Base-by-base conservation (phyloP, 2,113 vertebrate species). In the Australoheros scitulus region DNA sequence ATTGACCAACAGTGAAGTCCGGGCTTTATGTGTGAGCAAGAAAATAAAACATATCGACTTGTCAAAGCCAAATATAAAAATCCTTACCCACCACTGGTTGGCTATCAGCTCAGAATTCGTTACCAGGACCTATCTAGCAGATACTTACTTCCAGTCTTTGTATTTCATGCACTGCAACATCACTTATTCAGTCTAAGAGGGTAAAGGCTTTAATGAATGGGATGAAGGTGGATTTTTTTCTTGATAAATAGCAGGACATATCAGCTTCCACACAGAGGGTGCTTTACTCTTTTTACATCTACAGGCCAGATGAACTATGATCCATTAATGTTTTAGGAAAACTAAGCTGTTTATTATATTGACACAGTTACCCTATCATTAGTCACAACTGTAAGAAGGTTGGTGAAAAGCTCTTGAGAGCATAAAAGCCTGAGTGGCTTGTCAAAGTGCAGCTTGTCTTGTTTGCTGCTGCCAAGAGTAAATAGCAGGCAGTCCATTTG, bases 401-500 rank as follows among this genome's bases (percentile, higher is more conserved):
- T 74, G 3, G 52, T 34, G 61, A 79, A 65, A 86, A 81, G 55
- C 65, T 29, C 85, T 79, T 22, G 7, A 61, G 77, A 7, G 75
- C 56, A 81, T 79, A 58, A 82, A 79, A 75, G 56, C 60, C 61
- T 8, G 58, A 89, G 57, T 76, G 79, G 70, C 59, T 84, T 72
- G 74, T 47, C 20, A 79, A 84, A 91, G 68, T 57, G 57, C 61
- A 68, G 76, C 70, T 64, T 70, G 79, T 14, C 68, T 77, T 32
- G 70, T 77, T 76, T 43, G 82, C 18, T 10, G 32, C 78, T 60
- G 85, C 87, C 74, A 68, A 61, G 58, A 89, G 61, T 59, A 59
- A 91, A 92, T 60, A 85, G 52, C 81, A 65, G 75, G 32, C 38
- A 3, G 79, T 59, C 47, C 6, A 18, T 84, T 70, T 65, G 76